Evolutionary conservation across 2,113 vertebrate species (phyloP), one percentile per base, ranked within the genome.

Genomic region (Pongo pygmaeus): DNA sequence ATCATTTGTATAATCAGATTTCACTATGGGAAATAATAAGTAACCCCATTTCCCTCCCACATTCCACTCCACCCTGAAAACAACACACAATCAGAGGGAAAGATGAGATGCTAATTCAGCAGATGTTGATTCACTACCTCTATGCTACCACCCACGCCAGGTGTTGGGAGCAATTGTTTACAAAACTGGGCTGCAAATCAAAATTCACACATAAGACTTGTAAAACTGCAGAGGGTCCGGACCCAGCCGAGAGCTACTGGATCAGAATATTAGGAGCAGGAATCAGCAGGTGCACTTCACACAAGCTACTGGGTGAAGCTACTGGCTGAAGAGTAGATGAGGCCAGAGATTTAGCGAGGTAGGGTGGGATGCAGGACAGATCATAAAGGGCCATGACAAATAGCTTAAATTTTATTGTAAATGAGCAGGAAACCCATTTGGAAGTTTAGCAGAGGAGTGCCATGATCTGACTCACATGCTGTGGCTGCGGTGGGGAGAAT

Each of bases 21-120:
- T 96, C 64, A 89, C 80, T 89, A 30, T 7, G n/a, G 87, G 92
- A 97, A 79, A 89, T 78, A 80, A 89, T 81, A 92, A 87, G 32
- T 38, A 83, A 84, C 38, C 67, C 27, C 9, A 3, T 74, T 80
- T 84, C 38, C 20, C 20, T 32, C 35, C 64, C 93, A 80, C 50
- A 40, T 72, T 81, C 50, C 22, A 35, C 77, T 22, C 80, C 50
- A 20, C 32, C 75, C 61, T 83, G 92, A 84, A 90, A 70, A 86
- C 11, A 70, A 89, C 38, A 35, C 48, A 61, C 52, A 59, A 13
- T 27, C 20, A 16, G 85, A 52, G 46, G 32, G 55, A 57, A 92
- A 20, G 72, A 46, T 7, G 59, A 92, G n/a, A 10, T 52, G 57
- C 77, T 96, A 69, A 93, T 25, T 89, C 92, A 86, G 61, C 89